These are phyloP conservation scores for Nasua narica DNA, from an alignment of 2,797 vertebrate species.

Conservation along the genomic window DNA sequence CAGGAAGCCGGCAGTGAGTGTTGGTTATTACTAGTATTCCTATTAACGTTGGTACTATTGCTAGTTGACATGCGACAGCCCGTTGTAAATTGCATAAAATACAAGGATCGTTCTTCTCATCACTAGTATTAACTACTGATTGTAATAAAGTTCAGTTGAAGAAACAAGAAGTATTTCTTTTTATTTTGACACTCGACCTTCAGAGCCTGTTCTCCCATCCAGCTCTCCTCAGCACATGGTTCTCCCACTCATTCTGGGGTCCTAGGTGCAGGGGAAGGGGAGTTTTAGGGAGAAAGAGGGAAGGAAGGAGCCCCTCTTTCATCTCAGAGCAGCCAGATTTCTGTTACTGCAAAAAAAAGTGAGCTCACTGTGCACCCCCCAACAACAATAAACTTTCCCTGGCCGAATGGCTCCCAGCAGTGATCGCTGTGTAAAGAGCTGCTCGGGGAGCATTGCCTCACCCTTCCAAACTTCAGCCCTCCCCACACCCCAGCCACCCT, in stretches of 20 bases:
- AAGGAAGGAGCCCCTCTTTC: conserved; percentile 30
- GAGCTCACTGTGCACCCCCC: conserved; percentile 54
- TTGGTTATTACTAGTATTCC: neutral
- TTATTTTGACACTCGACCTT: conserved; percentile 47
- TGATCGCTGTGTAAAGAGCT: conserved; percentile 39
- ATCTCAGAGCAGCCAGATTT: conserved; percentile 59
- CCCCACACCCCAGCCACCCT: conserved; percentile 44
- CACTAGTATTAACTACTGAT: neutral
- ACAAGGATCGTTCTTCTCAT: neutral
- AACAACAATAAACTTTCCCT: conserved; percentile 58
- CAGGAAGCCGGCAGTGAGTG: neutral
- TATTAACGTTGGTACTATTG: neutral
- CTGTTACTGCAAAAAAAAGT: conserved; percentile 59
- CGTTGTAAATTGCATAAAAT: neutral
- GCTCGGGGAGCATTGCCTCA: conserved; percentile 51
- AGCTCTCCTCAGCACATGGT: neutral
- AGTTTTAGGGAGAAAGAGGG: conserved; percentile 12
- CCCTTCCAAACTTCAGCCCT: conserved; percentile 25
- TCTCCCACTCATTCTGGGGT: neutral
- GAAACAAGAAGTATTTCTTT: conserved; percentile 25
- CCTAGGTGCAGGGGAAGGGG: neutral
- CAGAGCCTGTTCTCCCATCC: neutral
- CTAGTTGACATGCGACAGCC: neutral
- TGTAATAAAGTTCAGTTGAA: conserved; percentile 39
- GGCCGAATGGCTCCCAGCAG: conserved; percentile 12